Conservation (phyloP, 2,888 invertebrate genomes). For the Zhengitettix transpicula region DNA sequence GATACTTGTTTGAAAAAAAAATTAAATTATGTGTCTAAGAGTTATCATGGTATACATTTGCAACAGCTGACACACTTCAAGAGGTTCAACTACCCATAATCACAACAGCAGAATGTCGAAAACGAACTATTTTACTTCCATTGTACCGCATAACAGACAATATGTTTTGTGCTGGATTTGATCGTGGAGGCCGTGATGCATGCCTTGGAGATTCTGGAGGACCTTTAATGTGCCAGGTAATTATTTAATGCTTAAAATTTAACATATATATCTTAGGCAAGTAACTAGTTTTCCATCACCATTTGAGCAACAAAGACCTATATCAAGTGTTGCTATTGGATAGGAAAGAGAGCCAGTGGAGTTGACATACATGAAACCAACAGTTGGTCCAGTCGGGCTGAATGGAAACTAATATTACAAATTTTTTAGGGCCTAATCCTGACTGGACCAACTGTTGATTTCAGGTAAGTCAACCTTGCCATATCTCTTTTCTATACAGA, state of each 20-base stretch:
- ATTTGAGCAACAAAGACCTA: slow-evolving; percentile 50
- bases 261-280: slow-evolving; percentile 33
- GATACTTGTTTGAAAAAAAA: no score
- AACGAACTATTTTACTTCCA: slow-evolving; percentile 54
- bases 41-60: background rate
- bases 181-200: slow-evolving; percentile 62
- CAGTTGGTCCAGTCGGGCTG: no score
- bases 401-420: no score
- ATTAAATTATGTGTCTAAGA: no score
- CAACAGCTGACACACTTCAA: slow-evolving; percentile 60
- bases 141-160: slow-evolving; percentile 61
- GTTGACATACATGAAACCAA: no score
- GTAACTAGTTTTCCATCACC: slow-evolving; percentile 58
- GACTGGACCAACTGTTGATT: no score
- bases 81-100: slow-evolving; percentile 66
- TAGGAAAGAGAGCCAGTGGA: no score
- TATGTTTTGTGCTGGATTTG: slow-evolving; percentile 70
- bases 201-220: slow-evolving; percentile 69
- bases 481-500: no score
- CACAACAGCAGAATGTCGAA: slow-evolving; percentile 58
- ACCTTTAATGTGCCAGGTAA: slow-evolving; percentile 59
- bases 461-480: no score
- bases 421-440: no score
- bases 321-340: slow-evolving; percentile 32
- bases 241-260: slow-evolving; percentile 5